phyloP scores from a whole-genome alignment of 2,888 invertebrate genomes.

The Drosophila paucipuncta region DNA sequence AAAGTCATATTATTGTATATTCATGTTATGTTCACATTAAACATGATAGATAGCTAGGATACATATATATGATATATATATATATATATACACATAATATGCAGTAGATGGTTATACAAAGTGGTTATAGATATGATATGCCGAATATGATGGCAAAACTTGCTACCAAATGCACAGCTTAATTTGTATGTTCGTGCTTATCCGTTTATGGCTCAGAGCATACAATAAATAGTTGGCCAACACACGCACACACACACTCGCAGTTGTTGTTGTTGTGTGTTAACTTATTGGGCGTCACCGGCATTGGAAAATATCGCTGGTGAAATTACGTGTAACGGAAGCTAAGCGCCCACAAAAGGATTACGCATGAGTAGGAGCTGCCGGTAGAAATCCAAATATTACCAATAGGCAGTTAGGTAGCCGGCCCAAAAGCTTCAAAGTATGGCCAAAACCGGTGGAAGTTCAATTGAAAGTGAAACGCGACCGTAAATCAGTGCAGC shows the following conservation, averaged over 20 bases:
- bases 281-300: slow-evolving; percentile 44
- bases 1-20: neutral
- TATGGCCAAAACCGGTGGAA: slow-evolving; percentile 45
- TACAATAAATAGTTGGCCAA: slow-evolving; percentile 42
- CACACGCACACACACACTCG: slow-evolving; percentile 12
- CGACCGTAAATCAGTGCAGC: slow-evolving; percentile 42
- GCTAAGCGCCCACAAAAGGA: slow-evolving; percentile 57
- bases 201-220: slow-evolving; percentile 50
- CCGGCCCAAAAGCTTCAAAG: slow-evolving; percentile 19
- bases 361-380: slow-evolving; percentile 59
- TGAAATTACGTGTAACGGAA: slow-evolving; percentile 61
- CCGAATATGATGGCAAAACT: slow-evolving; percentile 26
- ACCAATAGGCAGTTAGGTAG: neutral
- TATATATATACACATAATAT: neutral
- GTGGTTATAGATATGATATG: slow-evolving; percentile 6
- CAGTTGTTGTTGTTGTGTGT: slow-evolving; percentile 2
- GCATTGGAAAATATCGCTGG: slow-evolving; percentile 31
- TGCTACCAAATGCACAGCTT: slow-evolving; percentile 36
- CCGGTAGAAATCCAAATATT: slow-evolving; percentile 23
- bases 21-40: neutral
- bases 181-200: slow-evolving; percentile 55
- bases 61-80: neutral
- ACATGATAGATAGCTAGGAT: neutral
- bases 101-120: neutral
- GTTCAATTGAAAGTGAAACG: slow-evolving; percentile 23